Conservation (phyloP, 2,888 invertebrate genomes). For the Drosophila nigricruria region DNA sequence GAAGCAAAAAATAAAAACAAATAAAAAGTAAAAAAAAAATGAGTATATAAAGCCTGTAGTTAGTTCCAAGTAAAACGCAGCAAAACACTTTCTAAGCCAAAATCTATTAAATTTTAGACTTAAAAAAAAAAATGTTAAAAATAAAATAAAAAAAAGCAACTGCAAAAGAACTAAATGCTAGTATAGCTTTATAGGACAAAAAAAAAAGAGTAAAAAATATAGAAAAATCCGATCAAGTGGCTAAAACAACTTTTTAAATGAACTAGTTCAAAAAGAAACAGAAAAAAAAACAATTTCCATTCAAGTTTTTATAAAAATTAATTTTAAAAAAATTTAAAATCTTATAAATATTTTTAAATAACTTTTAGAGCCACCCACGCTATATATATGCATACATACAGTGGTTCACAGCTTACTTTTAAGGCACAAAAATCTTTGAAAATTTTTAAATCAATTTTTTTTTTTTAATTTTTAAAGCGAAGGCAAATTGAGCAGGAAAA, state of each 20-base stretch:
- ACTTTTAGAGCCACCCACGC: conserved; percentile 33
- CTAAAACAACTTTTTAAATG: conserved; percentile 5
- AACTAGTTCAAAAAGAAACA: conserved; percentile 15
- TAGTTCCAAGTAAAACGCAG: conserved; percentile 72
- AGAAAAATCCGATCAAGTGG: conserved; percentile 27
- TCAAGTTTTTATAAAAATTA: conserved; percentile 2
- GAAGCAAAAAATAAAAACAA: conserved; percentile 24
- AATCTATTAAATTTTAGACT: conserved; percentile 75
- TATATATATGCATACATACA: not conserved
- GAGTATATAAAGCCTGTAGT: conserved; percentile 70
- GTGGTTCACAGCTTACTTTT: not conserved
- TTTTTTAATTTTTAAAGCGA: too few species aligned
- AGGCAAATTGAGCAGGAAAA: too few species aligned
- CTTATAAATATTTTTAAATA: conserved; percentile 11
- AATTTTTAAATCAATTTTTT: too few species aligned
- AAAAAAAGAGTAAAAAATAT: not conserved
- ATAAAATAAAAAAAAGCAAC: conserved; percentile 11
- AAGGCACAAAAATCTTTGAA: not conserved
- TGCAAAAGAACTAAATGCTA: conserved; percentile 36
- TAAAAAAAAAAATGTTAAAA: conserved; percentile 18
- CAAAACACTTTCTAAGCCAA: conserved; percentile 74
- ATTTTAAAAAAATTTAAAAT: conserved; percentile 1
- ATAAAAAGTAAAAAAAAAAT: conserved; percentile 17
- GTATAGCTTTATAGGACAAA: conserved; percentile 19
- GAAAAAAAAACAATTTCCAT: not conserved